Evolutionary conservation across 2,113 vertebrate species (phyloP).

Genomic region (Micromys minutus): DNA sequence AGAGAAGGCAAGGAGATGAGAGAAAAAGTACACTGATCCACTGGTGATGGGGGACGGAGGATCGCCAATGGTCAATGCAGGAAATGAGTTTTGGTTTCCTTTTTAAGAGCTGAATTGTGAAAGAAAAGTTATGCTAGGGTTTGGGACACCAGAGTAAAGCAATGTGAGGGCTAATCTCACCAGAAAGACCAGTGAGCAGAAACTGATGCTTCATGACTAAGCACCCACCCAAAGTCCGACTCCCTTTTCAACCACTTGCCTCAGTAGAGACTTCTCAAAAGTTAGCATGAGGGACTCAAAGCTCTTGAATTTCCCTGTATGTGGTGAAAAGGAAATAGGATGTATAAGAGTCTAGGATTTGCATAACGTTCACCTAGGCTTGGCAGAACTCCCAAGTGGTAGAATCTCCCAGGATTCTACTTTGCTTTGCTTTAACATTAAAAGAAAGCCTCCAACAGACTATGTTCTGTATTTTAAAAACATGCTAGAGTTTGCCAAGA

Average conservation of each 20-base stretch:
- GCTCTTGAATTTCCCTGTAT: constrained; percentile 45
- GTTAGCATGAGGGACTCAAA: background rate
- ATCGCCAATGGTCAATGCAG: no score
- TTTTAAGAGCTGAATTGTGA: background rate
- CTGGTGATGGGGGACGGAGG: background rate
- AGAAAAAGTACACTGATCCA: background rate
- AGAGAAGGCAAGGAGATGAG: background rate
- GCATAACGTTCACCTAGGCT: constrained; percentile 49
- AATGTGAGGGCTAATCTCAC: background rate
- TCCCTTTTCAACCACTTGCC: background rate
- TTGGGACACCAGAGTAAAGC: background rate
- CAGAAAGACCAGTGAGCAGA: background rate
- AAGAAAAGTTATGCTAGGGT: background rate
- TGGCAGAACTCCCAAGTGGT: constrained; percentile 39
- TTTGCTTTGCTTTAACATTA: constrained; percentile 27
- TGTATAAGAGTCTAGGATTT: background rate
- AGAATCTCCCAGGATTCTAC: constrained; percentile 42
- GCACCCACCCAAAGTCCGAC: background rate
- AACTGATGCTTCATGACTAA: background rate
- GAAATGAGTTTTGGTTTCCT: background rate
- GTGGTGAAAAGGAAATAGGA: constrained; percentile 41
- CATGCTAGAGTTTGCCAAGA: constrained; percentile 50
- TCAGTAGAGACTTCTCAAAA: constrained; percentile 42
- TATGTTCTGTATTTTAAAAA: constrained; percentile 58
- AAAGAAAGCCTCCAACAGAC: constrained; percentile 39